Evolutionary conservation across 2,888 invertebrate species (phyloP), one percentile per base, ranked within the genome.

Genomic region (Deroplatys truncata): DNA sequence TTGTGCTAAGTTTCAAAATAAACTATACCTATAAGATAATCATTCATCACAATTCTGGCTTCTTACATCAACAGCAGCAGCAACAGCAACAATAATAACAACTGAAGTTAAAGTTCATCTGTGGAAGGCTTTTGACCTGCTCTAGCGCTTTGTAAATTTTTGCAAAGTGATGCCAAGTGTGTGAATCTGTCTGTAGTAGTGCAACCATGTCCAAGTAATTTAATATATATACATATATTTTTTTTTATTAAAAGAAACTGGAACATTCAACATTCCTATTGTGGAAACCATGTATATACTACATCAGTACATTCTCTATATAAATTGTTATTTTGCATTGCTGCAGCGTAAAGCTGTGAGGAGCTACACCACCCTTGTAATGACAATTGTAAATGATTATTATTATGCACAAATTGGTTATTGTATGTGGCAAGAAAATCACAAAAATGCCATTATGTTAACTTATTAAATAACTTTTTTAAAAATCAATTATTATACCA

Each of bases 281-380:
- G 85, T 89, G 89, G 84, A 84, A 82, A 84, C 49, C 83, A 88
- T 88, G 84, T 88, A 90, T 84, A 86, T 89, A 35, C 84, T 84
- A 28, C 89, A 49, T 90, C n/a, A 86, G 35, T 82, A 31, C 84
- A 87, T 88, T 86, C 82, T 86, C 89, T 86, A 89, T 86, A 90
- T 82, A 90, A 89, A 90, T 85, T 89, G 82, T 88, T 90, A 89
- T 86, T 85, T 87, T 89, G 82, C 82, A 88, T 89, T 89, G 88
- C 84, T 85, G 85, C 89, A 72, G 87, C 56, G 13, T 43, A 85
- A 85, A 9, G 25, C 43, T 43, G 85, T 85, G 89, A 43, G 88
- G 84, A 82, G 25, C 28, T 72, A 89, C 84, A 89, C 85, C 92
- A 91, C 91, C 91, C 91, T 91, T 92, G 91, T 91, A 92, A 92